A percentile compares a stretch with the other conserved stretches of the same genome.
These are phyloP conservation scores for Rhagologus leucostigma DNA, from an alignment of 2,113 vertebrate genomes.

Conservation along the genomic window DNA sequence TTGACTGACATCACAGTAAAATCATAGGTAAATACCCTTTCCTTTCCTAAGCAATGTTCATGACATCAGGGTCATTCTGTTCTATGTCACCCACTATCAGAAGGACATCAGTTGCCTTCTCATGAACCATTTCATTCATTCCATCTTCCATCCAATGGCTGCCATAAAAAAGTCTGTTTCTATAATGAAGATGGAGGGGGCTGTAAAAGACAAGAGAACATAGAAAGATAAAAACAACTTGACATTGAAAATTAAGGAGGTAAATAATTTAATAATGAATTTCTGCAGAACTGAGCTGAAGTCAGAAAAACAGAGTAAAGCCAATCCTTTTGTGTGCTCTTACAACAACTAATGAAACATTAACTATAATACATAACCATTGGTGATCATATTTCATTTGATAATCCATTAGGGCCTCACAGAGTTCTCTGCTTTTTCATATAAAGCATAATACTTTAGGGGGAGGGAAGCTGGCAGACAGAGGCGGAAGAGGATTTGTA, in stretches of 20 bases:
- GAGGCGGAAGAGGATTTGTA: conserved; percentile 36
- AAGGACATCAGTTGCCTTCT: neutral
- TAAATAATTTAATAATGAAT: neutral
- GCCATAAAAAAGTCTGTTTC: neutral
- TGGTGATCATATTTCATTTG: conserved; percentile 42
- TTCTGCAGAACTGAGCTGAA: neutral
- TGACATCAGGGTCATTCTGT: neutral
- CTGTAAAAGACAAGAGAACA: neutral
- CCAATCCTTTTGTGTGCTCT: conserved; percentile 1
- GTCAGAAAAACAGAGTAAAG: neutral
- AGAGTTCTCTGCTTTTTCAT: conserved; percentile 37
- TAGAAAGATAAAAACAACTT: neutral
- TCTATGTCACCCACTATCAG: neutral
- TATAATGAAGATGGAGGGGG: accelerated
- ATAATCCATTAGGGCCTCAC: conserved; percentile 35
- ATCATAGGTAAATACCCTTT: neutral
- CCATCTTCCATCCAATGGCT: neutral
- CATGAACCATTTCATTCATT: neutral
- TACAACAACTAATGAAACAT: conserved; percentile 25
- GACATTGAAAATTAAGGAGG: neutral
- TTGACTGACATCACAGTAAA: neutral
- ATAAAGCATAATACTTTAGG: conserved; percentile 16
- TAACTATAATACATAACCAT: conserved; percentile 16
- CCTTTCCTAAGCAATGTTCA: neutral
- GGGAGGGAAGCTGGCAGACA: neutral